Evolutionary conservation across 2,797 vertebrate species (phyloP).

Genomic region (Mormyrus hasselquistii): DNA sequence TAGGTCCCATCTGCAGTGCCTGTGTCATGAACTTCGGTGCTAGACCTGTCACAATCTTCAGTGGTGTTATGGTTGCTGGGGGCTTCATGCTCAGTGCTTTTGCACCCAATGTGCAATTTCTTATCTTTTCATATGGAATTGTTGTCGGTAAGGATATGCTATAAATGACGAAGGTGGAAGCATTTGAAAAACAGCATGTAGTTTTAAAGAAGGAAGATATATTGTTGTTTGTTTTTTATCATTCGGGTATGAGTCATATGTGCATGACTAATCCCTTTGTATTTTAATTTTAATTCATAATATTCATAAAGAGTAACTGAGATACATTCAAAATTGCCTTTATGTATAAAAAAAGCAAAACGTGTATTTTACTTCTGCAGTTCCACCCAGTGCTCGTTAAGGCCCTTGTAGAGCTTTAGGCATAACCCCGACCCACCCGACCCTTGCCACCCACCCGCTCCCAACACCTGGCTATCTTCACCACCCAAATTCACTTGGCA

Average conservation of each 20-base stretch:
- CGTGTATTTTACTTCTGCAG: background rate
- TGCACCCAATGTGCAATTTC: constrained; percentile 87
- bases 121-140: constrained; percentile 89
- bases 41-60: constrained; percentile 85
- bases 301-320: background rate
- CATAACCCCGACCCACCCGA: background rate
- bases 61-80: constrained; percentile 85
- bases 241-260: background rate
- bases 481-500: background rate
- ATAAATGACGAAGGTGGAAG: background rate
- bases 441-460: background rate
- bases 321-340: background rate
- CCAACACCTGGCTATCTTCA: background rate
- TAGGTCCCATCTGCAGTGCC: constrained; percentile 87
- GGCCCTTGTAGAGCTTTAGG: background rate
- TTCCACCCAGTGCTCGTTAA: background rate
- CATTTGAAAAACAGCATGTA: background rate
- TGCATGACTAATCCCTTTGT: background rate
- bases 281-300: background rate
- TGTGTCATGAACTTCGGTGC: constrained; percentile 89
- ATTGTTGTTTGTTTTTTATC: background rate
- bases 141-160: constrained; percentile 75
- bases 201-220: background rate
- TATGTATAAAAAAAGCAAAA: background rate
- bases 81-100: constrained; percentile 93